Base-by-base conservation (phyloP, 2,113 vertebrate genomes). In the Istiophorus platypterus region DNA sequence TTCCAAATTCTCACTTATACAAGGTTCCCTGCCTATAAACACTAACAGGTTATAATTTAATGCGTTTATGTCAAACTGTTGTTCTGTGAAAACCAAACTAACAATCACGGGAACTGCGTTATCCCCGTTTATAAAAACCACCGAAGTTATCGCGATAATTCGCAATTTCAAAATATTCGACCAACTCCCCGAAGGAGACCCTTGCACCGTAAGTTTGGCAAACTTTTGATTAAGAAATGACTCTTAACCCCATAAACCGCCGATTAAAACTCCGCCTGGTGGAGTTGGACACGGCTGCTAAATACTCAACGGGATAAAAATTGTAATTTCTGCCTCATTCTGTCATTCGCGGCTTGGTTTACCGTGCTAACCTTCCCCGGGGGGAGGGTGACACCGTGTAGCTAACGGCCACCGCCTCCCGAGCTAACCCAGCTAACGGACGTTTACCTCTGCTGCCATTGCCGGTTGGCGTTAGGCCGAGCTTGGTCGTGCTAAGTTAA, bases 171-270 rank as follows among this genome's bases (percentile, higher is more conserved):
- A 54, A 15, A 11, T n/a, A n/a, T 12, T 34, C n/a, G 4, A 5
- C 6, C 1, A 10, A 24, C 12, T 3, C 13, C 4, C 37, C 0
- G 15, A 31, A 17, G 45, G 52, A 24, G 27, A 11, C 17, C 34
- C 1, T 34, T 37, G 11, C 8, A 31, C 3, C 15, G 52, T 83
- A 79, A 56, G 54, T 77, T 42, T 62, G 3, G 0, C 14, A 4
- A 34, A 31, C 26, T 67, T 76, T 22, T 7, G 20, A 63, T 5
- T 1, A 17, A 8, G n/a, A n/a, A 17, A 24, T 5, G 12, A 2
- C 4, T 5, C 0, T 13, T 24, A 34, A 27, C 7, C 0, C 0
- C 1, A n/a, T 15, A 3, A 15, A 29, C 18, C 3, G 31, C 1
- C 15, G 4, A 1, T 14, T 39, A 20, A 14, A 49, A 41, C 1